A percentile compares a stretch with the other conserved stretches of the same genome.
phyloP scores from a whole-genome alignment of 2,797 vertebrate species.

The Carcharodon carcharias region DNA sequence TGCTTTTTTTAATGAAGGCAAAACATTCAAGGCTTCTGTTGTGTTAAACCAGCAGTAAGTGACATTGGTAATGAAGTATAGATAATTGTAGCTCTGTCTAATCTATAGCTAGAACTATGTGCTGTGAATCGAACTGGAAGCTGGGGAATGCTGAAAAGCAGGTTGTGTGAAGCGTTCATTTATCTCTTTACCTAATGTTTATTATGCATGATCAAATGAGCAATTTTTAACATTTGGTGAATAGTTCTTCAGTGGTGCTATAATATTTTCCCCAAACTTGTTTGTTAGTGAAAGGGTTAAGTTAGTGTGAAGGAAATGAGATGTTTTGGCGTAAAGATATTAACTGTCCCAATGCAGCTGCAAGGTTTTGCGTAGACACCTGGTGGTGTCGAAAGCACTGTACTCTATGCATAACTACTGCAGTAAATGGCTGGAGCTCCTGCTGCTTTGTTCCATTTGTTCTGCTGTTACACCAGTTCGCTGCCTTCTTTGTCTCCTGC shows the following conservation, averaged over 20 bases:
- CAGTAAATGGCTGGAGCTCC: constrained; percentile 56
- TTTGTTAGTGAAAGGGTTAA: constrained; percentile 31
- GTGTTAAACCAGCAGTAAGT: not conserved
- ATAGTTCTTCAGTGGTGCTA: not conserved
- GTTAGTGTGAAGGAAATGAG: constrained; percentile 33
- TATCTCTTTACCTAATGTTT: not conserved
- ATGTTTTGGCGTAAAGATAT: constrained; percentile 36
- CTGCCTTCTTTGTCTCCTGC: constrained; percentile 46
- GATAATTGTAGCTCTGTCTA: not conserved
- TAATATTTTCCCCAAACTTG: not conserved
- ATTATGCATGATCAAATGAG: not conserved
- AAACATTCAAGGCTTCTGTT: not conserved
- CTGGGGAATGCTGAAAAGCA: not conserved
- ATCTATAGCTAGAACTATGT: not conserved
- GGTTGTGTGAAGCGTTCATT: not conserved
- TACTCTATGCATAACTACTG: constrained; percentile 47
- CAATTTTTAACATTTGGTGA: not conserved
- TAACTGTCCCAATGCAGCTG: constrained; percentile 48
- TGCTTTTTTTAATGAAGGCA: not conserved
- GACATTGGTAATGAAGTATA: not conserved
- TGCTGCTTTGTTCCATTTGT: constrained; percentile 53
- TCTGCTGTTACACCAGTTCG: constrained; percentile 44
- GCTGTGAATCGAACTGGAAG: not conserved
- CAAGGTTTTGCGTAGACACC: constrained; percentile 57
- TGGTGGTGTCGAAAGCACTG: constrained; percentile 52